phyloP scores from a whole-genome alignment of 2,888 invertebrate species.

The Nemotelus pantherinus region DNA sequence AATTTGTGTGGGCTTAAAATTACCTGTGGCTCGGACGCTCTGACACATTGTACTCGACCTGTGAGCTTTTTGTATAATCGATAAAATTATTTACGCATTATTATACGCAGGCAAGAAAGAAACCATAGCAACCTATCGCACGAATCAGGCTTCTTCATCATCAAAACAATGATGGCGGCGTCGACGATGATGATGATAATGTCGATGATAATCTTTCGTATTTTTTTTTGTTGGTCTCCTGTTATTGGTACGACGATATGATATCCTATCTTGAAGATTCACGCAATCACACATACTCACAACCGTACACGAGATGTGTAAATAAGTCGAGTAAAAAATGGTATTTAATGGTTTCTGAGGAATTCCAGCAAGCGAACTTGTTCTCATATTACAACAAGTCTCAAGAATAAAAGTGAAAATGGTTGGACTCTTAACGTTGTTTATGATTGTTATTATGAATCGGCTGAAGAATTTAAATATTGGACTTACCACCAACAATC shows the following conservation, averaged over 20 bases:
- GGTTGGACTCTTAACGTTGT: background rate
- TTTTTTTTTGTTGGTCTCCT: no score
- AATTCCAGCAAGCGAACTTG: constrained; percentile 27
- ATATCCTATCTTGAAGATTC: constrained; percentile 24
- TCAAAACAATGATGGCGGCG: background rate
- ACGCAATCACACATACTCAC: background rate
- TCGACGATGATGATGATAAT: constrained; percentile 1
- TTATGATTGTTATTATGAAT: background rate
- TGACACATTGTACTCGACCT: no score
- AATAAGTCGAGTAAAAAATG: background rate
- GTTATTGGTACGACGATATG: background rate
- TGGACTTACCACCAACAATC: background rate
- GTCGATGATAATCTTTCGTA: background rate
- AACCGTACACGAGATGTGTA: background rate
- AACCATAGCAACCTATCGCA: background rate
- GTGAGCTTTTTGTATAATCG: constrained; percentile 19
- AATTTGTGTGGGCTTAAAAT: no score
- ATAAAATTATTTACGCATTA: constrained; percentile 31
- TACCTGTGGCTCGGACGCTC: no score
- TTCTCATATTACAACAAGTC: constrained; percentile 20
- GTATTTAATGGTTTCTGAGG: constrained; percentile 21
- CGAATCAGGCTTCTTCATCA: constrained; percentile 6
- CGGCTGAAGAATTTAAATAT: no score
- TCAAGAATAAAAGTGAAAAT: background rate
- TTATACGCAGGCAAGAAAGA: background rate